Evolutionary conservation across 2,888 invertebrate genomes (phyloP).

Genomic region (Uloborus plumipes): DNA sequence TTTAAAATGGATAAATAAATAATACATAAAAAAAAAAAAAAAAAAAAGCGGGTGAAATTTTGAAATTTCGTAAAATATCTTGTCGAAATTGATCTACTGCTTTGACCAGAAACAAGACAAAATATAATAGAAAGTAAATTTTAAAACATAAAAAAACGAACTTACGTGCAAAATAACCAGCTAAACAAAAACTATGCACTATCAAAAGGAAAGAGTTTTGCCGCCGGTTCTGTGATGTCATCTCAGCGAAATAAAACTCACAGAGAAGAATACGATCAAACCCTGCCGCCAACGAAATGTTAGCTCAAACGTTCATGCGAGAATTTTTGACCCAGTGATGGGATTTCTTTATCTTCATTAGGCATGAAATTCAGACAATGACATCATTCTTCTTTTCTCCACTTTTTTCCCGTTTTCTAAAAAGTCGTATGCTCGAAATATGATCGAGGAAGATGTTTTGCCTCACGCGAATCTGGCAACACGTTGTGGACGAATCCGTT

Average conservation of each 20-base stretch:
- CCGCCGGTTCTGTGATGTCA: too few species aligned
- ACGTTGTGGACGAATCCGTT: constrained; percentile 40
- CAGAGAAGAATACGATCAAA: too few species aligned
- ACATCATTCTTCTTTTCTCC: constrained; percentile 18
- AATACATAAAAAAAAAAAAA: too few species aligned
- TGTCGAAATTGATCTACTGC: too few species aligned
- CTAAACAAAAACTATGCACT: not conserved
- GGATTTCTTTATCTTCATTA: not conserved
- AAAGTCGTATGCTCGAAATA: constrained; percentile 38
- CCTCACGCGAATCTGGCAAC: constrained; percentile 24
- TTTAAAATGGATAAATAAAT: not conserved
- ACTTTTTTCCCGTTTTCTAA: constrained; percentile 5
- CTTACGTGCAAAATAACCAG: not conserved
- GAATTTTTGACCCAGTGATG: constrained; percentile 37
- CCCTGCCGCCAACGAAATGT: not conserved
- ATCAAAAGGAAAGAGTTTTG: too few species aligned
- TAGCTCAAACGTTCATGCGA: constrained; percentile 1
- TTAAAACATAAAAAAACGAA: too few species aligned
- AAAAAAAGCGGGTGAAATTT: too few species aligned
- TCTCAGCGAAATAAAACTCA: too few species aligned
- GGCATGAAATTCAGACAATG: constrained; percentile 14
- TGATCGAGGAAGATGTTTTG: constrained; percentile 32
- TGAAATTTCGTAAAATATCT: too few species aligned
- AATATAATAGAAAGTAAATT: too few species aligned
- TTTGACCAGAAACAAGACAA: too few species aligned